Evolutionary conservation across 2,888 invertebrate species (phyloP), one percentile per base, ranked within the genome.

Genomic region (Trachelus stipa): DNA sequence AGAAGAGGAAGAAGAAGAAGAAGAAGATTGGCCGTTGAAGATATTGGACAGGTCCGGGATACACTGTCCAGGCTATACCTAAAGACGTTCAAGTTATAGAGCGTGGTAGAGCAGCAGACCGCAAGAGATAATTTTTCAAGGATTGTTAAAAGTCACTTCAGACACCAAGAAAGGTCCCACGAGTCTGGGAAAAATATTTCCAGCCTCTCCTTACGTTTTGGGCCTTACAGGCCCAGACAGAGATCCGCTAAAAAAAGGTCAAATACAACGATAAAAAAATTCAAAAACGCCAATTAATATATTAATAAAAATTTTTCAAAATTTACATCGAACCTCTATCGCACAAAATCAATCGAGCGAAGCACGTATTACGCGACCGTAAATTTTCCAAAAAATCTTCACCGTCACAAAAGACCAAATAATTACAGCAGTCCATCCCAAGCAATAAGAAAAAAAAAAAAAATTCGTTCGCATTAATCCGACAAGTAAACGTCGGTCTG

Each of bases 101-200:
- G 23, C 56, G 56, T 56, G 56, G 73, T 79, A n/a, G 74, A 33
- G 76, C n/a, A 71, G 76, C 84, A 77, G 80, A 79, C 80, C 81
- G 83, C 82, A 81, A 78, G 74, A 86, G 85, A 87, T 88, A 86
- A 87, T 88, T 89, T 85, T 84, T 83, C 81, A 76, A 56, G 83
- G 85, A 87, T 88, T 87, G 87, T 88, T 85, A 84, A 84, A 87
- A 89, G 85, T 87, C 88, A 86, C 88, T 89, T 79, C 80, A 81
- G 79, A 75, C 78, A 76, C 37, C 73, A 31, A 69, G 69, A 73
- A 71, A 74, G 73, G 31, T 56, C 73, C 73, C 30, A 33, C 71
- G 12, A 35, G 80, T 82, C 85, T 87, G 86, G 86, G 81, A 87
- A 86, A 82, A 82, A 82, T 87, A 23, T 56, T 23, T 56, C 56